These are phyloP conservation scores for Augiades crinisus DNA, from an alignment of 2,888 invertebrate species.

Conservation along the genomic window DNA sequence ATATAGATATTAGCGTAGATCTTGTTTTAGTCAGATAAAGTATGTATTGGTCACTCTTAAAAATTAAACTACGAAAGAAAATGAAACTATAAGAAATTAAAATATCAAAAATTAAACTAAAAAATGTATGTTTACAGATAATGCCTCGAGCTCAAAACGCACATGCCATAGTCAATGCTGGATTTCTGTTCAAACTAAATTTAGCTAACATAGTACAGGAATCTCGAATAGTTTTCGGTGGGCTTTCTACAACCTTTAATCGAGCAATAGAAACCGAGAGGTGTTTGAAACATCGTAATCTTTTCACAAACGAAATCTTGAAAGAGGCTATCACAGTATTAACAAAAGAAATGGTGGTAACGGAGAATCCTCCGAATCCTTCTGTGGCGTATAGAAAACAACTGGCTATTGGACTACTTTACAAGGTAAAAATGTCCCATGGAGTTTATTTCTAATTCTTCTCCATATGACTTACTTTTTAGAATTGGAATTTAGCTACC, in stretches of 20 bases:
- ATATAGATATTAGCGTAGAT: no score
- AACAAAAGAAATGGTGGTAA: conserved; percentile 45
- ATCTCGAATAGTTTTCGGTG: conserved; percentile 78
- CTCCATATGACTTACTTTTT: no score
- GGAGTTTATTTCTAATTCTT: no score
- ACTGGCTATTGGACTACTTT: conserved; percentile 82
- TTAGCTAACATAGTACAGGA: conserved; percentile 47
- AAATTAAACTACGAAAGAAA: no score
- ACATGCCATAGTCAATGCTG: conserved; percentile 89
- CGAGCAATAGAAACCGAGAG: conserved; percentile 74
- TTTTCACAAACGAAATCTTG: conserved; percentile 62
- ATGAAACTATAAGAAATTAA: no score
- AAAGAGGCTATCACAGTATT: conserved; percentile 49
- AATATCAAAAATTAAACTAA: not conserved
- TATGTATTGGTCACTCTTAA: no score
- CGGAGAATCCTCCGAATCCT: conserved; percentile 71
- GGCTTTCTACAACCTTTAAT: conserved; percentile 56
- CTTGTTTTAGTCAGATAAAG: no score
- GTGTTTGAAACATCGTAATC: conserved; percentile 55
- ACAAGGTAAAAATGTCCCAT: no score
- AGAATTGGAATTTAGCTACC: no score
- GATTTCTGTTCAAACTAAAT: conserved; percentile 79
- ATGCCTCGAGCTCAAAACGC: conserved; percentile 89
- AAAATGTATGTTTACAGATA: conserved; percentile 83
- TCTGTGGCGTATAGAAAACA: conserved; percentile 79